A percentile compares a stretch with the other conserved stretches of the same genome.
These are phyloP conservation scores for Chelonia mydas DNA, from an alignment of 2,797 vertebrate genomes.

Conservation along the genomic window DNA sequence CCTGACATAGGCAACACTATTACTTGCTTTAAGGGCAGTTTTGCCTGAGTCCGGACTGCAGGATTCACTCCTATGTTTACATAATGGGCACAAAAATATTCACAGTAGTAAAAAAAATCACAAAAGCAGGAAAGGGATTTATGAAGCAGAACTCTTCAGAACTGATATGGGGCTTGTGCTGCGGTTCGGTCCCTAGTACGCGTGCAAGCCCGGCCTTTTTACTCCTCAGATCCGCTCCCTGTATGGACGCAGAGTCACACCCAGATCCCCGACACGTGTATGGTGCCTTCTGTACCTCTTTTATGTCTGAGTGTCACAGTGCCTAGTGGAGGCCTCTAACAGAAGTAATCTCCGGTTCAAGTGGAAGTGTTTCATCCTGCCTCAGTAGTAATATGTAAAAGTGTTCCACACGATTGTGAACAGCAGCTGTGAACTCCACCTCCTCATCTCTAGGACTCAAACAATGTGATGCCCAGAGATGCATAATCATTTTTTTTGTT, in stretches of 20 bases:
- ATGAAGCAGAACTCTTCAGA: constrained; percentile 57
- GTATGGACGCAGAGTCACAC: background rate
- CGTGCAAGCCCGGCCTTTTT: background rate
- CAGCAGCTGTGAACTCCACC: background rate
- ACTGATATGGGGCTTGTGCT: background rate
- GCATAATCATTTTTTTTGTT: background rate
- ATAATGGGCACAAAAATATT: background rate
- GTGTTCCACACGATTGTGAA: constrained; percentile 5
- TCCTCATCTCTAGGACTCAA: background rate
- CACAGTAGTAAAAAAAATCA: background rate
- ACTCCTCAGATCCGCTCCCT: background rate
- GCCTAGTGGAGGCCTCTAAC: constrained; percentile 57
- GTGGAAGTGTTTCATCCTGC: constrained; percentile 54
- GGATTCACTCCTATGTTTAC: constrained; percentile 7
- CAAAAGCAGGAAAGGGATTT: constrained; percentile 45
- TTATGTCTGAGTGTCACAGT: constrained; percentile 23
- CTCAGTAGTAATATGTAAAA: constrained; percentile 53
- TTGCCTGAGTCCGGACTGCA: background rate
- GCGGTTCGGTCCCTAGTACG: background rate
- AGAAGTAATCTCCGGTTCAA: constrained; percentile 68
- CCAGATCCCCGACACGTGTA: background rate
- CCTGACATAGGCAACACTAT: background rate
- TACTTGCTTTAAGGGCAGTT: background rate
- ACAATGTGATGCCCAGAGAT: background rate
- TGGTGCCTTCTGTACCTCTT: constrained; percentile 35